Conservation (phyloP, 2,888 invertebrate species). For the Diadegma fenestrale region DNA sequence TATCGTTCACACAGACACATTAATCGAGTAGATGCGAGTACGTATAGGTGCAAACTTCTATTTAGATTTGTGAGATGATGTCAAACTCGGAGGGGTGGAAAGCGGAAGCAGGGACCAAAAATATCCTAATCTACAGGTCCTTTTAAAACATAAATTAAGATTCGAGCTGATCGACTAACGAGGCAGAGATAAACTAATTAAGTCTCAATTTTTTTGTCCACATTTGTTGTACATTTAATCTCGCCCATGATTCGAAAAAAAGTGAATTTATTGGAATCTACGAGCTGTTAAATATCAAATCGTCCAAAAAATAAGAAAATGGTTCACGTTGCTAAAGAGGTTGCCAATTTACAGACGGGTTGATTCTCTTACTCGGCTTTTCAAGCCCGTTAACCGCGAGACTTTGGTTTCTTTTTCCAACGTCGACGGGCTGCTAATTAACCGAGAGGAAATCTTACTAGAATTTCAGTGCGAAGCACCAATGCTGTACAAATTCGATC, state of each 20-base stretch:
- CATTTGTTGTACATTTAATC: neutral
- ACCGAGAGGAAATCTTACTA: constrained; percentile 43
- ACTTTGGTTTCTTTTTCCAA: constrained; percentile 57
- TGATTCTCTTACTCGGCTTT: constrained; percentile 64
- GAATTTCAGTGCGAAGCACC: constrained; percentile 34
- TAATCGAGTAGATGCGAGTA: neutral
- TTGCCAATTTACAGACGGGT: constrained; percentile 4
- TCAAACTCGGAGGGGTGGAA: neutral
- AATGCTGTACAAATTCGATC: neutral
- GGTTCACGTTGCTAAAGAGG: neutral
- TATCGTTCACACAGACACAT: constrained; percentile 2
- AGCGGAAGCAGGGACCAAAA: neutral
- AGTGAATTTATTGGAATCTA: neutral
- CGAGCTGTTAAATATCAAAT: neutral
- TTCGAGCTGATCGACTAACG: neutral
- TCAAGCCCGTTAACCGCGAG: constrained; percentile 69
- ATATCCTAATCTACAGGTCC: constrained; percentile 5
- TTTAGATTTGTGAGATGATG: neutral
- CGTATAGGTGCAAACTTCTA: neutral
- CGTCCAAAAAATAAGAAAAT: neutral
- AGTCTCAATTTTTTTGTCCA: neutral
- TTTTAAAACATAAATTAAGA: neutral
- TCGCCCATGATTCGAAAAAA: neutral
- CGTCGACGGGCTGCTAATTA: constrained; percentile 69
- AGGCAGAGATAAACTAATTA: neutral